Conservation (phyloP, 2,797 vertebrate species). For the Myotis vivesi region DNA sequence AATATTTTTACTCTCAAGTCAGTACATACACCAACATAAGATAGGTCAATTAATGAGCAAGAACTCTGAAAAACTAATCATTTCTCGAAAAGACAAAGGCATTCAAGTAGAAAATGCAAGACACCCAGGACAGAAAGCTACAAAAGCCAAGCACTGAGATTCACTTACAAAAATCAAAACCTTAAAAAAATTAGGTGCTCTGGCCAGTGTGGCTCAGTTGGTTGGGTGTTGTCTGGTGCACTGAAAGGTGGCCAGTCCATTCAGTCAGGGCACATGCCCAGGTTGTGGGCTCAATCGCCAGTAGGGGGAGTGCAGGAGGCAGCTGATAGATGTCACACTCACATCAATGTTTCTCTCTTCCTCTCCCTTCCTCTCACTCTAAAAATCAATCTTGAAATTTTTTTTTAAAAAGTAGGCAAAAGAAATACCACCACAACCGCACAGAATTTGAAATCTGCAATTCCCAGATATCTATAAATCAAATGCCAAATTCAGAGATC, state of each 20-base stretch:
- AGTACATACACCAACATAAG: background rate
- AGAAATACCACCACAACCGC: background rate
- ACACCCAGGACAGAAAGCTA: background rate
- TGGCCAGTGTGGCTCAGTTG: background rate
- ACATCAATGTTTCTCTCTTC: background rate
- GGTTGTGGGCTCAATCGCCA: background rate
- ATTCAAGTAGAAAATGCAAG: background rate
- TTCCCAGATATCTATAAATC: conserved; percentile 13
- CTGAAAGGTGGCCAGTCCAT: background rate
- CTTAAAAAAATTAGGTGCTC: background rate
- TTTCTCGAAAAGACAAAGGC: background rate
- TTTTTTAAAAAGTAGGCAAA: background rate
- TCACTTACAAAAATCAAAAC: background rate
- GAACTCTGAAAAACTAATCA: conserved; percentile 31
- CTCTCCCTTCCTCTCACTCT: background rate
- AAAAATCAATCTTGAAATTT: background rate
- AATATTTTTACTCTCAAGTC: background rate
- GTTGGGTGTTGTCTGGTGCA: background rate
- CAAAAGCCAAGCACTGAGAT: background rate
- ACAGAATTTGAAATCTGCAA: conserved; percentile 23
- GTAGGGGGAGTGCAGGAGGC: background rate
- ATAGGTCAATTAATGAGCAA: background rate
- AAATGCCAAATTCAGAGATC: background rate
- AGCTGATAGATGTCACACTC: background rate
- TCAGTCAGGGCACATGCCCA: background rate